Base-by-base conservation (phyloP, 2,113 vertebrate genomes). In the Synchiropus splendidus region DNA sequence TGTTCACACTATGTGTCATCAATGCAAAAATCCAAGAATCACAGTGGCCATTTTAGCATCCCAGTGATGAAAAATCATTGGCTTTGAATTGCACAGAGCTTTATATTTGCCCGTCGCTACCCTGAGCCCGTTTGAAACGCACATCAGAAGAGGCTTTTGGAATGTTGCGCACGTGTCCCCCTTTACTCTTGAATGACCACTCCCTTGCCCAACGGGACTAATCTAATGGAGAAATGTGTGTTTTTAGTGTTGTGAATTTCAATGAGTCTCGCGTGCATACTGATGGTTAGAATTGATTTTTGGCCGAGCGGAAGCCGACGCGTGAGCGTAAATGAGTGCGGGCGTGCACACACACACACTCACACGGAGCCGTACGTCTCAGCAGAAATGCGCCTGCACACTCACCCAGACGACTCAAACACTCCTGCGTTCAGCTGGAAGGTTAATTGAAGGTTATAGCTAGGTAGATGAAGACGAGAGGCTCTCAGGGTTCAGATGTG, bases 391-490 rank as follows among this genome's bases (percentile, higher is more conserved):
- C 56, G 40, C 37, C 53, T 48, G 40, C 61, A 58, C 48, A 64
- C 62, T 34, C 48, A 56, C 40, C 18, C 57, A 54, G 42, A 54
- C 71, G 18, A 52, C 58, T 67, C 64, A 58, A 69, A 55, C 64
- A 11, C 59, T 30, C 54, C 64, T 65, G 45, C 62, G 68, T 73
- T 75, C 72, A 71, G 62, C 42, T 70, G 65, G 67, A 78, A 80
- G 77, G 80, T 80, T 82, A 82, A 82, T 79, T 82, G 75, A 82
- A 82, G 74, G 77, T 80, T 82, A 74, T 56, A 66, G 51, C 58
- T 64, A 63, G 38, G 66, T 55, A 68, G 67, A 47, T 39, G 68
- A 39, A 59, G 69, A 66, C 8, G 54, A 69, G 65, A 67, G 62
- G 64, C 72, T 73, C 68, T 69, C 58, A 64, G 42, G 11, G 1